Base-by-base conservation (phyloP, 1,140 invertebrate species). In the Rhopalosiphum padi region DNA sequence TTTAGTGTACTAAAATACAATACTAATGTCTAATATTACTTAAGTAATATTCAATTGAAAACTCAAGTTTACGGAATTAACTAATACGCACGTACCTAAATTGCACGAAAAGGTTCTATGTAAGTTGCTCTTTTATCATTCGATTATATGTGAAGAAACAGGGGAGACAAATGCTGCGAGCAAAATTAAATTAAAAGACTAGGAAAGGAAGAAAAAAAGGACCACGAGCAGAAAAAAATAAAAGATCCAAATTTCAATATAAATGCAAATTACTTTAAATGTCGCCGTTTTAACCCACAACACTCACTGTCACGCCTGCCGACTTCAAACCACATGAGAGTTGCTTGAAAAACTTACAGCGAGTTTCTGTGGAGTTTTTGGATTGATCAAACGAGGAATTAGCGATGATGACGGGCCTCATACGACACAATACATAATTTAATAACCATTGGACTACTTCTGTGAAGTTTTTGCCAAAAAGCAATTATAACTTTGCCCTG, bases 231-330 rank as follows among this genome's bases (percentile, higher is more conserved):
- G 21, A 93, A 85, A 93, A 43, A 90, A 82, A 90, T 60, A 91
- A 92, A 83, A 41, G 35, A 93, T 53, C 82, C 35, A 41, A 93
- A 93, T 93, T 93, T 93, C 82, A 93, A 93, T 93, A 93, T 93
- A 93, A 86, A 93, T 93, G 91, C 91, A 93, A 93, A 93, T 93
- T 93, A 93, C 48, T 86, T 55, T 85, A 86, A 93, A 93, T 86
- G 91, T 93, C 48, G 82, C 82, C n/a, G 82, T 86, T 93, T 93
- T 86, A 37, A 93, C 35, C 82, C 82, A n/a, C 46, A 41, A 46
- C 41, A 68, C 55, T 60, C 53, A 60, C 89, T 68, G 89, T 90
- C 55, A 90, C 25, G 37, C 53, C 41, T 30, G 25, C 18, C 51
- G 53, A 60, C 48, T 89, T 53, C 21, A 53, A 90, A 60, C 53